These are phyloP conservation scores for Teleogryllus occipitalis DNA, from an alignment of 1,140 invertebrate species.

Conservation along the genomic window DNA sequence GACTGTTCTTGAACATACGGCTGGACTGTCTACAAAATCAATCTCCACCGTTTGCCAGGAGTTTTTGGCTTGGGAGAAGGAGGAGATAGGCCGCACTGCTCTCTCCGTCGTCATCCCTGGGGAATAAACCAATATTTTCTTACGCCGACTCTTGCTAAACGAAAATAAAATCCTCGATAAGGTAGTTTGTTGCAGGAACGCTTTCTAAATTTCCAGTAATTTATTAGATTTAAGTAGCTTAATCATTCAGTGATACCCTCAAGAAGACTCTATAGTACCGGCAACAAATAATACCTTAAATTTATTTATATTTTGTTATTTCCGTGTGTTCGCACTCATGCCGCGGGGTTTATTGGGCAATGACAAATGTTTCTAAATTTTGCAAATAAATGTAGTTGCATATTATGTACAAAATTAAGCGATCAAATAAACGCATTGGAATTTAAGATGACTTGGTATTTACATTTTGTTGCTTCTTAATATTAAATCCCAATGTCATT, in stretches of 20 bases:
- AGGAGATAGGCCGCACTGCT: not conserved
- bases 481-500: no score
- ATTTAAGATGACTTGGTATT: not conserved
- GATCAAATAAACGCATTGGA: not conserved
- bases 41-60: not conserved
- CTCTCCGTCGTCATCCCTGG: not conserved
- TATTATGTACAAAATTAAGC: not conserved
- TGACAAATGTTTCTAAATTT: not conserved
- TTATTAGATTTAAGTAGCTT: not conserved
- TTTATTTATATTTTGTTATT: not conserved
- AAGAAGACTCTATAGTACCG: not conserved
- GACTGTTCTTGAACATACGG: not conserved
- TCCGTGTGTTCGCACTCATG: constrained; percentile 3
- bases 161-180: no score
- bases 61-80: not conserved
- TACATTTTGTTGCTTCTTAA: not conserved
- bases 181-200: no score
- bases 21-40: not conserved
- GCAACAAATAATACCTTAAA: not conserved
- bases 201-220: not conserved
- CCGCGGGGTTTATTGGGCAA: not conserved
- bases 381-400: not conserved
- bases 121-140: not conserved
- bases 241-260: not conserved
- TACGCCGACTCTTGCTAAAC: not conserved